phyloP scores from a whole-genome alignment of 2,113 vertebrate genomes.

The sheep (Ovis aries) region ARS-UI_Ramb_v3.0 NC_056069.1:56468001-56468500 shows the following conservation, averaged over 20 bases:
- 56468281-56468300: neutral
- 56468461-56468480: neutral
- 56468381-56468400: neutral
- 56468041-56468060: neutral
- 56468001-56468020: neutral
- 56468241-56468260: neutral
- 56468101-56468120: neutral
- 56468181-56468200: neutral
- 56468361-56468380: neutral
- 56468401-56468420: neutral
- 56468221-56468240: neutral
- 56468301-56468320: neutral
- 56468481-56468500: neutral
- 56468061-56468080: neutral
- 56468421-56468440: neutral
- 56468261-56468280: neutral
- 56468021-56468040: neutral
- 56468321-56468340: neutral
- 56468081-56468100: neutral
- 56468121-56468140: rapidly evolving
- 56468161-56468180: neutral
- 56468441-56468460: neutral
- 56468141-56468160: neutral
- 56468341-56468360: neutral
- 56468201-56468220: neutral